Evolutionary conservation across 2,797 vertebrate species (phyloP).

Genomic region (Vultur gryphus): DNA sequence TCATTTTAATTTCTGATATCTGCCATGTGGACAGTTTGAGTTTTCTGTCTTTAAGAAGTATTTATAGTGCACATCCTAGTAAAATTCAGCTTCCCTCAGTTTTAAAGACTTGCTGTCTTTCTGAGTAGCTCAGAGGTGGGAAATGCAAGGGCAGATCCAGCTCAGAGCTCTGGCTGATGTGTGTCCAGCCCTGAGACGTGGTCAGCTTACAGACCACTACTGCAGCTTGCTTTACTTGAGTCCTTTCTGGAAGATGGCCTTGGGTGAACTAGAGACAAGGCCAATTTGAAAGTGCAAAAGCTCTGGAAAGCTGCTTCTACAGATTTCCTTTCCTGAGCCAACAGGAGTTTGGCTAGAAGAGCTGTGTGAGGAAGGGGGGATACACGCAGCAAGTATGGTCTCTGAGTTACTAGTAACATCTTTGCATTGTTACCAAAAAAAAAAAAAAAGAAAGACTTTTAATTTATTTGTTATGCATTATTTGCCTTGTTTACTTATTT

Average conservation of each 20-base stretch:
- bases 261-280: not conserved
- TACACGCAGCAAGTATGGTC: not conserved
- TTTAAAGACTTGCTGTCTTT: not conserved
- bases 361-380: fast-evolving
- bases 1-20: not conserved
- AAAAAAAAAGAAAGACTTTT: not conserved
- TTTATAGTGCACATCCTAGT: not conserved
- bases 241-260: not conserved
- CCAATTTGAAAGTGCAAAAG: not conserved
- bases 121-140: not conserved
- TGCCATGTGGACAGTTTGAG: not conserved
- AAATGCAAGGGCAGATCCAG: not conserved
- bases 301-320: not conserved
- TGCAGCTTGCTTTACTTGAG: not conserved
- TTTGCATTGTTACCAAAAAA: not conserved
- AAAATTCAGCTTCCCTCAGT: not conserved
- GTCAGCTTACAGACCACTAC: not conserved
- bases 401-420: not conserved
- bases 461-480: not conserved
- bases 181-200: not conserved
- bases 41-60: not conserved
- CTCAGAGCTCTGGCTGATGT: not conserved
- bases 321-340: not conserved
- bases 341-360: not conserved
- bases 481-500: not conserved